Evolutionary conservation across 2,888 invertebrate species (phyloP), one percentile per base, ranked within the genome.

Genomic region (Ormyrus pomaceus): DNA sequence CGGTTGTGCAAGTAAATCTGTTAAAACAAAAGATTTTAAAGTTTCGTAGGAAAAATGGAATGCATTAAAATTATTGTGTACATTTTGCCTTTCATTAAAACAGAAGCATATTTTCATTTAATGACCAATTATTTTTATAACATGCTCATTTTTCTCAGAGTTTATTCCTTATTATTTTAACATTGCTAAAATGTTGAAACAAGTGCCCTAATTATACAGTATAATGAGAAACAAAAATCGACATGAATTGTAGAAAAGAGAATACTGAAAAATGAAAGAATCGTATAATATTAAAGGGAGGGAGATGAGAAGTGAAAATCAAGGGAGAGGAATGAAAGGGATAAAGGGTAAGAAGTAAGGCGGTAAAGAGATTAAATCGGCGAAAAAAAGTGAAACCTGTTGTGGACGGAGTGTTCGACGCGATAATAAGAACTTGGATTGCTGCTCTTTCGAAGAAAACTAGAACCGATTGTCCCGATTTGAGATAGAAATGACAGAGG

Each of bases 301-400:
- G 19, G 34, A 55, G 46, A 51, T 55, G 58, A 13, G 13, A 56
- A 70, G 58, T n/a, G 45, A 51, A 19, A 56, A 11, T 10, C n/a
- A 69, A 9, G 34, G 53, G 5, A 66, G 48, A 45, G 48, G 62
- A 48, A 56, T 19, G 59, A 59, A 76, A 61, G 50, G 62, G 45
- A 19, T 19, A 19, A 19, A 19, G 19, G 2, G 19, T 19, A 19
- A 19, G 19, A 34, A 51, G 56, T 53, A 51, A 70, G 59, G 45
- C 10, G 34, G 73, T 58, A 62, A 59, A 55, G 59, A 66, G 55
- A 68, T 59, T 71, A 62, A 72, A 75, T 64, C 59, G 34, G 58
- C 10, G 68, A 72, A 64, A 69, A 70, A 62, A 68, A 82, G 58
- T 50, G 58, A 77, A 78, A 82, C 75, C 71, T 79, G 79, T 80